These are phyloP conservation scores for Eptesicus fuscus DNA, from an alignment of 2,113 vertebrate species.

Conservation along the genomic window DNA sequence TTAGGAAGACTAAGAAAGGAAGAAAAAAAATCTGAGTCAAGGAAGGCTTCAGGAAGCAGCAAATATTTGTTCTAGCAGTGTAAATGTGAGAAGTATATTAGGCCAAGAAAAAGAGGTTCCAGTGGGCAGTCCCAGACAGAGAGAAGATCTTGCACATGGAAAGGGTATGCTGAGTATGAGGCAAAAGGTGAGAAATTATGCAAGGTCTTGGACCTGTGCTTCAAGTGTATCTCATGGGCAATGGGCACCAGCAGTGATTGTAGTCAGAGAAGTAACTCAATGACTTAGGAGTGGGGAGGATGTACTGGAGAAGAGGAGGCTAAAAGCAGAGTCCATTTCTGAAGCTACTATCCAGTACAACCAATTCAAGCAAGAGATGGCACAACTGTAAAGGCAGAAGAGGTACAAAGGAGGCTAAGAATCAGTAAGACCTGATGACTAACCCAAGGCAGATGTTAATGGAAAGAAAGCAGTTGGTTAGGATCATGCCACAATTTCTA, in stretches of 20 bases:
- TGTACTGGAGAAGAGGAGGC: not conserved
- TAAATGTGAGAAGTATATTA: not conserved
- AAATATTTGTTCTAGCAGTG: not conserved
- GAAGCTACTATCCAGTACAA: not conserved
- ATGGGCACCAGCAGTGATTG: not conserved
- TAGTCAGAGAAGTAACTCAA: not conserved
- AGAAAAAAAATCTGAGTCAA: not conserved
- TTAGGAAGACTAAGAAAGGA: not conserved
- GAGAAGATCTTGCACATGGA: not conserved
- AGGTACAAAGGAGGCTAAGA: too few species aligned
- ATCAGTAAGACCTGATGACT: not conserved
- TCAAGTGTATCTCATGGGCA: not conserved
- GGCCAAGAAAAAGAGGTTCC: not conserved
- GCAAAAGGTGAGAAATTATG: not conserved
- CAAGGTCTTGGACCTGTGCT: not conserved
- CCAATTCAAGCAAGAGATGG: not conserved
- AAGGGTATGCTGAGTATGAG: not conserved
- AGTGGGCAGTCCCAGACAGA: not conserved
- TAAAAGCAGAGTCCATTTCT: not conserved
- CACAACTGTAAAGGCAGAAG: not conserved
- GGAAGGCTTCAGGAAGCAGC: not conserved
- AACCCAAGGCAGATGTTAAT: not conserved
- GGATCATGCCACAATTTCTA: not conserved
- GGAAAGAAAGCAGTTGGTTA: not conserved
- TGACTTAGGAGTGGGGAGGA: not conserved